These are phyloP conservation scores for Xestia rhomboidea DNA, from an alignment of 2,888 invertebrate species.

Conservation along the genomic window DNA sequence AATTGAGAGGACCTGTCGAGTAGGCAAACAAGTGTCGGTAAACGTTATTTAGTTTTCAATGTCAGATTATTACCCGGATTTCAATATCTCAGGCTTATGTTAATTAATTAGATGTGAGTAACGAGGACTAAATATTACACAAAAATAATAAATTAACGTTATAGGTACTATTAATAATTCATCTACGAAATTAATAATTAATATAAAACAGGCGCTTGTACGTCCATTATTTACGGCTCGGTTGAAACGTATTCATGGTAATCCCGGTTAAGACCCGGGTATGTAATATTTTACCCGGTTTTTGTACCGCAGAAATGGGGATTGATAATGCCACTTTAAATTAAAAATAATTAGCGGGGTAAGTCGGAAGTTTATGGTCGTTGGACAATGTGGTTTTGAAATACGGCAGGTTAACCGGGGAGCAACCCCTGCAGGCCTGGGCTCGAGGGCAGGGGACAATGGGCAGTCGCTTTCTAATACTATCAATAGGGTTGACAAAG, in stretches of 20 bases:
- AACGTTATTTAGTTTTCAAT: not conserved
- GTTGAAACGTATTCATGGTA: conserved; percentile 53
- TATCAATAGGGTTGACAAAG: not conserved
- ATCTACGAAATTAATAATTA: conserved; percentile 20
- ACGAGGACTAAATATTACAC: not conserved
- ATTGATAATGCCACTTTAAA: conserved; percentile 44
- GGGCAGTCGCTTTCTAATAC: not conserved
- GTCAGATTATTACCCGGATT: not conserved
- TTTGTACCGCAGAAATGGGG: conserved; percentile 46
- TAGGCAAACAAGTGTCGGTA: not conserved
- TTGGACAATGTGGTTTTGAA: not conserved
- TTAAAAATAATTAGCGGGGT: conserved; percentile 44
- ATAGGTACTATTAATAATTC: conserved; percentile 31
- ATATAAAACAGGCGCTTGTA: conserved; percentile 26
- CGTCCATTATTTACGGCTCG: conserved; percentile 50
- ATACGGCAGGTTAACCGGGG: not conserved
- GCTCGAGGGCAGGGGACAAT: not conserved
- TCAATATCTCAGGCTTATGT: not conserved
- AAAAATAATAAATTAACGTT: conserved; percentile 1
- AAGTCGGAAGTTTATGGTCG: conserved; percentile 6
- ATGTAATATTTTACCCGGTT: conserved; percentile 59
- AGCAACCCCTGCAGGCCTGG: not conserved
- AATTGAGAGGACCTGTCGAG: not conserved
- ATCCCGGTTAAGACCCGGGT: conserved; percentile 57
- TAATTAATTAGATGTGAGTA: not conserved